These are phyloP conservation scores for Linnaemya vulpina DNA, from an alignment of 2,888 invertebrate species.

Conservation along the genomic window DNA sequence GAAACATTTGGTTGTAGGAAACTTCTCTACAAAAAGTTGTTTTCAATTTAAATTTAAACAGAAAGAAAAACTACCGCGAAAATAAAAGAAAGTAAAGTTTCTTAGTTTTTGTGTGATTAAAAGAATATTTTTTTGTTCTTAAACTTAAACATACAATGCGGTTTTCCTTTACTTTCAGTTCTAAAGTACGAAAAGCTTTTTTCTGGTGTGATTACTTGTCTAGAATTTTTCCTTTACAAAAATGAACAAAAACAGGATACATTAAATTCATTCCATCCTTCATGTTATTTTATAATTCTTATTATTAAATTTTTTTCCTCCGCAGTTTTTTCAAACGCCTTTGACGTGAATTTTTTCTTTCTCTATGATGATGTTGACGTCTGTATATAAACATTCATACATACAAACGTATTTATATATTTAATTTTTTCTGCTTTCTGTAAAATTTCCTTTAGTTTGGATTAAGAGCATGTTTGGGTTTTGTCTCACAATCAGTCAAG, in stretches of 20 bases:
- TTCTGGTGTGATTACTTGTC: slow-evolving; percentile 47
- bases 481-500: slow-evolving; percentile 71
- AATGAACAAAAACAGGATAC: slow-evolving; percentile 61
- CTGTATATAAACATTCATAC: background rate
- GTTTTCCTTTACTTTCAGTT: slow-evolving; percentile 60
- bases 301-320: slow-evolving; percentile 54
- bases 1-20: slow-evolving; percentile 13
- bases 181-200: slow-evolving; percentile 62
- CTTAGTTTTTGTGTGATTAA: slow-evolving; percentile 26
- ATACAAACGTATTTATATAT: slow-evolving; percentile 4
- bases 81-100: slow-evolving; percentile 41
- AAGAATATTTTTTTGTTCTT: slow-evolving; percentile 57
- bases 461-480: slow-evolving; percentile 68
- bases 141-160: slow-evolving; percentile 61
- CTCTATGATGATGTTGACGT: slow-evolving; percentile 58
- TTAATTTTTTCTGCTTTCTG: slow-evolving; percentile 34
- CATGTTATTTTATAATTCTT: slow-evolving; percentile 69
- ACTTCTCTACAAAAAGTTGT: background rate
- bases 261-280: slow-evolving; percentile 66
- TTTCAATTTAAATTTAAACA: slow-evolving; percentile 28
- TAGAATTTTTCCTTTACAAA: slow-evolving; percentile 34
- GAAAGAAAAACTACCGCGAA: slow-evolving; percentile 19
- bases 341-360: slow-evolving; percentile 52
- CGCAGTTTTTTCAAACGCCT: slow-evolving; percentile 38
- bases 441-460: slow-evolving; percentile 57